Evolutionary conservation across 1,140 invertebrate species (phyloP).

Genomic region (Maconellicoccus hirsutus): DNA sequence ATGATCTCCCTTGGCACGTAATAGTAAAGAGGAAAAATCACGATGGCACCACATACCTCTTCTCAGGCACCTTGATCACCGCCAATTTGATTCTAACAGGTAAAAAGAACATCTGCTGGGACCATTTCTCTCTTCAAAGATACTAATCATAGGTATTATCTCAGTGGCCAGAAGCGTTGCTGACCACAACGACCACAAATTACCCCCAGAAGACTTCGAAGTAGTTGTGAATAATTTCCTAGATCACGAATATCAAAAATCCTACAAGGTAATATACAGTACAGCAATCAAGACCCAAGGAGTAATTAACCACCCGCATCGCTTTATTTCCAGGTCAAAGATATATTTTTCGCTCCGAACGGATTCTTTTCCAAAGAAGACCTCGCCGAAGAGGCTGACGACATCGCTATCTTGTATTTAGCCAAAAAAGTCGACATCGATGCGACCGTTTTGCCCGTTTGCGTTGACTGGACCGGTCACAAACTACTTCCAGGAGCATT

Average conservation of each 20-base stretch:
- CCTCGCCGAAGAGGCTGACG: not conserved
- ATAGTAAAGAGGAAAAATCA: not conserved
- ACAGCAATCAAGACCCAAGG: too few species aligned
- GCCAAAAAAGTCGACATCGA: not conserved
- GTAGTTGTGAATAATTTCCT: not conserved
- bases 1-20: not conserved
- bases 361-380: not conserved
- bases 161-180: not conserved
- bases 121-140: too few species aligned
- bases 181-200: not conserved
- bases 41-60: not conserved
- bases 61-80: not conserved
- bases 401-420: not conserved
- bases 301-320: too few species aligned
- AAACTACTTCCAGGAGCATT: constrained; percentile 1
- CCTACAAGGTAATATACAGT: not conserved
- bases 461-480: not conserved
- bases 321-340: not conserved
- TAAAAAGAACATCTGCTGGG: too few species aligned
- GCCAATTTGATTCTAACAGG: not conserved
- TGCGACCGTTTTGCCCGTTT: not conserved
- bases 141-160: too few species aligned
- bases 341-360: not conserved
- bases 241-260: not conserved
- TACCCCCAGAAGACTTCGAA: not conserved